Evolutionary conservation across 2,113 vertebrate species (phyloP).

Genomic region (Lycocorax pyrrhopterus): DNA sequence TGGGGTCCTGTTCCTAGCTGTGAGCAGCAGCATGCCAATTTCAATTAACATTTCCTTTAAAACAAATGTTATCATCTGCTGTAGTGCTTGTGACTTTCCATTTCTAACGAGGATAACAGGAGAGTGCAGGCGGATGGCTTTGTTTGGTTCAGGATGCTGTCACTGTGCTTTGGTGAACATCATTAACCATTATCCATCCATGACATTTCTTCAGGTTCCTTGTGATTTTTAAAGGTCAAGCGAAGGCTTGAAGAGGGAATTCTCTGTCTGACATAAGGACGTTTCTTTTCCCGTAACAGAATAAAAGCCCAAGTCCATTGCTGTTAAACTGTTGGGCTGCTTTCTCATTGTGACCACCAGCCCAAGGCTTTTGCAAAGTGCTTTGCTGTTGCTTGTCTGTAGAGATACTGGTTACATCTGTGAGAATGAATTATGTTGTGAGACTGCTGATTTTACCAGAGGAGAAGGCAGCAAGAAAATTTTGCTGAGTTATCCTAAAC

Average conservation of each 20-base stretch:
- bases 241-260: not conserved
- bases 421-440: not conserved
- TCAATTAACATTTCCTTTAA: slow-evolving; percentile 48
- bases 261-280: not conserved
- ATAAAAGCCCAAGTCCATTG: not conserved
- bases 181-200: not conserved
- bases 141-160: not conserved
- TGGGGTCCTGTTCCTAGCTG: not conserved
- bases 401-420: not conserved
- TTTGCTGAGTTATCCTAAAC: not conserved
- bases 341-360: not conserved
- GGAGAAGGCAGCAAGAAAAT: not conserved
- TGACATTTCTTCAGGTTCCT: not conserved
- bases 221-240: not conserved
- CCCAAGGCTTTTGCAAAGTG: not conserved
- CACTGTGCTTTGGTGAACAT: not conserved
- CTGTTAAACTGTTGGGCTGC: not conserved
- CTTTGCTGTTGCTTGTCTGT: not conserved
- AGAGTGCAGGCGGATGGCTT: not conserved
- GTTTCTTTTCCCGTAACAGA: not conserved
- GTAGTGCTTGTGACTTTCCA: not conserved
- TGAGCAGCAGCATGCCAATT: slow-evolving; percentile 23
- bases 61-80: slow-evolving; percentile 38
- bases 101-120: not conserved
- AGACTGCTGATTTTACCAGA: not conserved